Conservation (phyloP, 2,888 invertebrate genomes). For the Leptopilina syphax region DNA sequence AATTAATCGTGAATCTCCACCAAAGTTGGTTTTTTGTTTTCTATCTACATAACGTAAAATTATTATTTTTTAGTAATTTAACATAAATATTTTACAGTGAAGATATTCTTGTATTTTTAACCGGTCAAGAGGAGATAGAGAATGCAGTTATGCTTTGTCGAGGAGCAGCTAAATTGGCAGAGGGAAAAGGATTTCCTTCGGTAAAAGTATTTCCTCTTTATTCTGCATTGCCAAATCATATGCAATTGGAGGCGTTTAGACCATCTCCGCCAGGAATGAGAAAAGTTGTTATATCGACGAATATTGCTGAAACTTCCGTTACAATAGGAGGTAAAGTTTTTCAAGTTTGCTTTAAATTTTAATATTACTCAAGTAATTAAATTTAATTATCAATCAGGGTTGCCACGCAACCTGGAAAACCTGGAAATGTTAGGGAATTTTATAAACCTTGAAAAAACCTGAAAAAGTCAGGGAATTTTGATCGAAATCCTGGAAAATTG, state of each 20-base stretch:
- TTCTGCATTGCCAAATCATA: conserved; percentile 90
- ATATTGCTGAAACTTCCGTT: conserved; percentile 98
- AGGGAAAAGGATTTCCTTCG: conserved; percentile 80
- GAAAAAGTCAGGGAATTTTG: too few relatives aligned
- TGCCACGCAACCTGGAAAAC: too few relatives aligned
- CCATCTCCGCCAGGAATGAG: conserved; percentile 85
- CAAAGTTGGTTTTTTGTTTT: conserved; percentile 81
- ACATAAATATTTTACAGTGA: conserved; percentile 81
- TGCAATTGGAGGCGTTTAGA: conserved; percentile 92
- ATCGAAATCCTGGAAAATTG: too few relatives aligned
- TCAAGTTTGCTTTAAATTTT: too few relatives aligned
- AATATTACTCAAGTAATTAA: too few relatives aligned
- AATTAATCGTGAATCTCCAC: conserved; percentile 88
- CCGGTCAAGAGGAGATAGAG: conserved; percentile 98
- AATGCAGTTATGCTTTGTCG: conserved; percentile 86
- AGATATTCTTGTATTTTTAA: conserved; percentile 94
- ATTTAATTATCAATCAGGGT: too few relatives aligned
- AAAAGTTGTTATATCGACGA: conserved; percentile 96
- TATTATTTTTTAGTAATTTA: not conserved
- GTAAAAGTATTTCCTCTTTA: conserved; percentile 92
- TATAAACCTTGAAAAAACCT: too few relatives aligned
- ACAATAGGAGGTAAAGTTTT: conserved; percentile 86
- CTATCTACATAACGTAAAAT: not conserved
- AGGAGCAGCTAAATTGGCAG: conserved; percentile 83
- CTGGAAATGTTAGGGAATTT: too few relatives aligned